Conservation (phyloP, 2,888 invertebrate genomes). For the Drosophila emarginata region DNA sequence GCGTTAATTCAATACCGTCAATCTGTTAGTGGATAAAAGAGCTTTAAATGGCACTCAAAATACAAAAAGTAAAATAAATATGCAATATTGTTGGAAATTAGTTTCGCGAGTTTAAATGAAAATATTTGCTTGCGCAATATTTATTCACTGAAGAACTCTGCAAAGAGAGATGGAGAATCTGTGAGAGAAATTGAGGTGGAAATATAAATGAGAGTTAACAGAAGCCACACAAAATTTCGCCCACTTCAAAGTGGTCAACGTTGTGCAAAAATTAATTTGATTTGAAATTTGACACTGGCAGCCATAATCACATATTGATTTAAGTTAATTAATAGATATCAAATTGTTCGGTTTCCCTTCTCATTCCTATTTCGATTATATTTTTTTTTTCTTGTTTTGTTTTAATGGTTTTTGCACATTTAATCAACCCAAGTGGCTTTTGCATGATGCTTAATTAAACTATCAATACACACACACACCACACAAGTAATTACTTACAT, state of each 20-base stretch:
- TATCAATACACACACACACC: constrained; percentile 9
- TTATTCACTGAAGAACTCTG: background rate
- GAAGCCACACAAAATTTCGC: background rate
- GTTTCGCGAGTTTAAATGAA: background rate
- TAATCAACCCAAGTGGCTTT: constrained; percentile 35
- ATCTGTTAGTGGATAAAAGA: background rate
- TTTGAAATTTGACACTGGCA: constrained; percentile 24
- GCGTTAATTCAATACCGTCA: background rate
- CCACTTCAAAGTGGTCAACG: background rate
- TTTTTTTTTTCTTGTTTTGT: background rate
- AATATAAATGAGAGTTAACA: background rate
- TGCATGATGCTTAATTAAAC: constrained; percentile 10
- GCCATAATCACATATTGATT: constrained; percentile 36
- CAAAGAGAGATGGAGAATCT: background rate
- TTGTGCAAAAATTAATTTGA: constrained; percentile 41
- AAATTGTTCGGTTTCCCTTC: constrained; percentile 30
- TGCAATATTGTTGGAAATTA: constrained; percentile 22
- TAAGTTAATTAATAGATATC: constrained; percentile 46
- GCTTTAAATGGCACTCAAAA: background rate
- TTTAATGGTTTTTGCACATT: constrained; percentile 15
- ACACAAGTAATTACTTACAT: background rate
- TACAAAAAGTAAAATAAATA: constrained; percentile 3
- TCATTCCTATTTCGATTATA: background rate
- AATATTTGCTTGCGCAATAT: constrained; percentile 5
- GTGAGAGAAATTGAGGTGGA: too few species aligned